These are phyloP conservation scores for Syrrhaptes paradoxus DNA, from an alignment of 2,113 vertebrate genomes.

Conservation along the genomic window DNA sequence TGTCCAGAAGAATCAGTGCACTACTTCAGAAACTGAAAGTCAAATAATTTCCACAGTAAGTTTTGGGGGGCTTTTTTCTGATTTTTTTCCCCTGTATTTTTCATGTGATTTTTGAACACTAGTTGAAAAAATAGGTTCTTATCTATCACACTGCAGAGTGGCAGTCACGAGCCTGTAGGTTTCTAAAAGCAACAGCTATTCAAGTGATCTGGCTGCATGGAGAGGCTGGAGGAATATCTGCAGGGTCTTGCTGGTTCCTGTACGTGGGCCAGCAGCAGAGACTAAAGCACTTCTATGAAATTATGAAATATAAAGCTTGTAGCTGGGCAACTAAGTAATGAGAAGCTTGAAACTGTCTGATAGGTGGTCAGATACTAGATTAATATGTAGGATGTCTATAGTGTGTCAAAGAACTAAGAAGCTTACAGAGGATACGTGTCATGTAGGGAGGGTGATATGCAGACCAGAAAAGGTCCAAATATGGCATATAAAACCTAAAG, in stretches of 20 bases:
- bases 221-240: neutral
- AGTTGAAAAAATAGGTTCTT: neutral
- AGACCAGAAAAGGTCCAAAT: neutral
- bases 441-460: neutral
- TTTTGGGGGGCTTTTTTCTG: neutral
- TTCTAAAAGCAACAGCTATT: neutral
- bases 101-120: neutral
- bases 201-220: neutral
- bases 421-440: neutral
- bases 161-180: neutral
- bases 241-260: neutral
- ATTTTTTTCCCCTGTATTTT: neutral
- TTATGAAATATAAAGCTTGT: neutral
- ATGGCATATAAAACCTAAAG: neutral
- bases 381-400: neutral
- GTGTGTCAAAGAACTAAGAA: neutral
- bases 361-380: neutral
- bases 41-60: neutral
- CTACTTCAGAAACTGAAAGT: neutral
- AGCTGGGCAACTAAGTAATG: neutral
- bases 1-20: neutral
- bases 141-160: neutral
- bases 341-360: neutral
- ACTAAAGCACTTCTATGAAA: neutral
- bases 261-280: neutral